Percentiles rank a stretch among this genome's conserved stretches.
Evolutionary conservation across 1,140 invertebrate genomes (phyloP).

Genomic region (Mylabris phalerata): DNA sequence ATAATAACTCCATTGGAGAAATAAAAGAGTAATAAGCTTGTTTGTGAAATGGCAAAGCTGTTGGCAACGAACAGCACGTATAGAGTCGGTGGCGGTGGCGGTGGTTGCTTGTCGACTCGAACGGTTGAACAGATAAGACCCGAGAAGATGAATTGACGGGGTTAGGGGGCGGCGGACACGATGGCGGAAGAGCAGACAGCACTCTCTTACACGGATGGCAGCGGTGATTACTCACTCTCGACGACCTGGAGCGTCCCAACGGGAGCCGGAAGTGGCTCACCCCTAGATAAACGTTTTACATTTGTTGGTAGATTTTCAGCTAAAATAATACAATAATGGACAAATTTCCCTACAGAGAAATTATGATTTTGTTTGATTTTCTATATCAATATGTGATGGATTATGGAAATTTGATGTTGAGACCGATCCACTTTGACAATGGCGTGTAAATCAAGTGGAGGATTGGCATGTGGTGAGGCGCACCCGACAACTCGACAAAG

Average conservation of each 20-base stretch:
- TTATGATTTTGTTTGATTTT: conserved; percentile 19
- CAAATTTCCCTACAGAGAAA: conserved; percentile 1
- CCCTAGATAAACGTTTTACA: conserved; percentile 39
- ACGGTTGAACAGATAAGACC: conserved; percentile 27
- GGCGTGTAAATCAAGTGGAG: conserved; percentile 34
- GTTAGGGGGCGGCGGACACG: conserved; percentile 37
- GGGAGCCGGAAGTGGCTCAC: conserved; percentile 36
- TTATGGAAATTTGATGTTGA: conserved; percentile 26
- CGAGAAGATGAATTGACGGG: conserved; percentile 40
- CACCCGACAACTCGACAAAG: conserved; percentile 34
- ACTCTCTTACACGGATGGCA: conserved; percentile 39
- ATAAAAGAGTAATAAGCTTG: no score
- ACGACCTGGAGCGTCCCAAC: conserved; percentile 28
- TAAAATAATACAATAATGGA: conserved; percentile 3
- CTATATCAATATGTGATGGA: conserved; percentile 20
- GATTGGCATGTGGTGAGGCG: conserved; percentile 37
- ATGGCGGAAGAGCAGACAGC: conserved; percentile 40
- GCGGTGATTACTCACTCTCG: conserved; percentile 38
- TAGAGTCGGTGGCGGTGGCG: conserved; percentile 13
- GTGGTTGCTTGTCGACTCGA: conserved; percentile 11
- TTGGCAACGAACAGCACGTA: neutral
- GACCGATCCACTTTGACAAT: conserved; percentile 20
- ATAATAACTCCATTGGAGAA: no score
- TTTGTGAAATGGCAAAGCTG: no score
- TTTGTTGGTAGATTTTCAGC: conserved; percentile 37